Evolutionary conservation across 1,140 invertebrate genomes (phyloP).

Genomic region (Platyscapa corneri): DNA sequence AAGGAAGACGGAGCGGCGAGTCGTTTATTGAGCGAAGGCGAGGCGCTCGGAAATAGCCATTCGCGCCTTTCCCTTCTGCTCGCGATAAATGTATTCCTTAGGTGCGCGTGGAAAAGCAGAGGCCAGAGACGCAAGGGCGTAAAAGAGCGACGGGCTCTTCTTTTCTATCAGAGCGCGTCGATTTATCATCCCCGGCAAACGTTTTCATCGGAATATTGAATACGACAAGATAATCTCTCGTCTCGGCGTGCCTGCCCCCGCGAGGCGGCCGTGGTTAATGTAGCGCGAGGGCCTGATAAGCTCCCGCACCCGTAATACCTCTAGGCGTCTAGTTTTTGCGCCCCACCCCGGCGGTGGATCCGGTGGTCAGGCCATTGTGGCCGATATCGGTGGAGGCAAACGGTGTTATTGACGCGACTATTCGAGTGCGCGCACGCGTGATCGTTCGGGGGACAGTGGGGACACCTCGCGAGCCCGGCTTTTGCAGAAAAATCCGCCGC

Average conservation of each 20-base stretch:
- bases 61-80: neutral
- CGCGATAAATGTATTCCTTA: slow-evolving; percentile 26
- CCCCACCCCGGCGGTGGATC: neutral
- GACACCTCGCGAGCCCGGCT: too few species aligned
- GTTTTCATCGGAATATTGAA: slow-evolving; percentile 71
- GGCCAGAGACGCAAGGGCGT: neutral
- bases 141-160: neutral
- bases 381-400: slow-evolving; percentile 32
- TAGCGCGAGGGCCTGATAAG: slow-evolving; percentile 69
- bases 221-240: slow-evolving; percentile 71
- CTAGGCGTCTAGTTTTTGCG: slow-evolving; percentile 59
- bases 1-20: too few species aligned
- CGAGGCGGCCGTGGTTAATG: slow-evolving; percentile 65
- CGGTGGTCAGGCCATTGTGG: neutral
- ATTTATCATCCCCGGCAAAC: slow-evolving; percentile 65
- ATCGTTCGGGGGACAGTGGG: neutral
- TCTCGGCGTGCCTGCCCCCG: slow-evolving; percentile 50
- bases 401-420: slow-evolving; percentile 11
- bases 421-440: neutral
- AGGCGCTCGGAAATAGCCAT: neutral
- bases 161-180: slow-evolving; percentile 52
- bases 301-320: slow-evolving; percentile 56
- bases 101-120: neutral
- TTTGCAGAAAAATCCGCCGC: too few species aligned
- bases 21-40: too few species aligned